Base-by-base conservation (phyloP, 37 sponge, comb jelly and placozoan species). In the Dysidea cf. avara region DNA sequence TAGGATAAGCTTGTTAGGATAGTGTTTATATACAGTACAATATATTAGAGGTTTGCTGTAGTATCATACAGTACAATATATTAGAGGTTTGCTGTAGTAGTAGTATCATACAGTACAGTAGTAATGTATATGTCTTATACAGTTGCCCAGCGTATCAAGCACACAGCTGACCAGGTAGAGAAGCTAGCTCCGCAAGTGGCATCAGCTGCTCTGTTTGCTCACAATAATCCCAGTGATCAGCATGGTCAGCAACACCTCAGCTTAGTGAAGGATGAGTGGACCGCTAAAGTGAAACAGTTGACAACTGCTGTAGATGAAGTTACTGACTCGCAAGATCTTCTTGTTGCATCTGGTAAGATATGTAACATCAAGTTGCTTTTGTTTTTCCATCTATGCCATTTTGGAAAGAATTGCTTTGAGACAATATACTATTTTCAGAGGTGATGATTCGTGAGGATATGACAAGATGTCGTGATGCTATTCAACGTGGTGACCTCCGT, bases 261-360 rank as follows among this genome's bases (percentile, higher is more conserved):
- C 33, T 53, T 89, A 46, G 36, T 50, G 39, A 47, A 56, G 12
- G 68, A 56, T 16, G 78, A 80, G 66, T 94, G 95, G 95, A 76
- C 67, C 0, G 61, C 51, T 24, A 83, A 82, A 16, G 95, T 94
- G 18, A 65, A 80, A 62, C 49, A 74, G 39, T 72, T 94, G 39
- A 90, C 87, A 2, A 17, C 31, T 17, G 77, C 86, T 17, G 62
- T 90, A 13, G 91, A 94, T 76, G 91, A 90, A 2, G 67, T 94
- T 17, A 82, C 84, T 30, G 85, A 86, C 40, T 74, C 83, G 5
- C 67, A 79, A 17, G 91, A 94, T 30, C 86, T 90, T 57, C 70
- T 89, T 21, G 66, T 76, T 43, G 72, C 80, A 7, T 80, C 85
- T 53, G 85, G 90, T 89, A 56, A 35, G 62, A 33, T 25, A 9